Base-by-base conservation (phyloP, 2,113 vertebrate genomes). In the Callospermophilus lateralis region DNA sequence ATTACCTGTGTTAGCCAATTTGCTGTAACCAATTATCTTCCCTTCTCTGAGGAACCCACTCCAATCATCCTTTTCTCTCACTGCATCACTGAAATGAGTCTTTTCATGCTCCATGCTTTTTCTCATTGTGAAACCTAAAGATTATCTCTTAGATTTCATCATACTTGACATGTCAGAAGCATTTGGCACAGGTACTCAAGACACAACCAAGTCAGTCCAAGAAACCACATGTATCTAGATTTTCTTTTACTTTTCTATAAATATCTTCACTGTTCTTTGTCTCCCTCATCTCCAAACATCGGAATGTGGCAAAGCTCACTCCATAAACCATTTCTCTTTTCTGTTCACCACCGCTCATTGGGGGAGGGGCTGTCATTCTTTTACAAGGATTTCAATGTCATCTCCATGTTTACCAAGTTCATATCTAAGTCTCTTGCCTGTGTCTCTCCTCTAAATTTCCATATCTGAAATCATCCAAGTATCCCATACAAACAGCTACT, bases 61-160 rank as follows among this genome's bases (percentile, higher is more conserved):
- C 19, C 55, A 32, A n/a, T 37, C 22, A 37, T 86, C 55, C 45
- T 39, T 87, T 78, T n/a, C 15, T 8, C 22, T 11, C 1, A 61
- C 6, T 63, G 4, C 6, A 30, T 55, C 39, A 53, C 26, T 26
- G 12, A 92, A 95, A 84, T 16, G 1, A 63, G 58, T 78, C 42
- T 95, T 79, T 68, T 10, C 48, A 81, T 83, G 24, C 65, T 34
- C 68, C 48, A 20, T 34, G 9, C 42, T 74, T 55, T 8, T 76
- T 32, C 45, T 95, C 73, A 45, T 45, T 24, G 19, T 51, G 37
- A 65, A 37, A 42, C 45, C 24, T 45, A 61, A 90, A 63, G 48
- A 74, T 83, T 48, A 79, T 95, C 93, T 34, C 51, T 86, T 58
- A 93, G 12, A 22, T 89, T 58, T 88, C 80, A 80, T 61, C 17